Evolutionary conservation across 2,113 vertebrate species (phyloP), one percentile per base, ranked within the genome.

Genomic region (Corydoras maculifer): DNA sequence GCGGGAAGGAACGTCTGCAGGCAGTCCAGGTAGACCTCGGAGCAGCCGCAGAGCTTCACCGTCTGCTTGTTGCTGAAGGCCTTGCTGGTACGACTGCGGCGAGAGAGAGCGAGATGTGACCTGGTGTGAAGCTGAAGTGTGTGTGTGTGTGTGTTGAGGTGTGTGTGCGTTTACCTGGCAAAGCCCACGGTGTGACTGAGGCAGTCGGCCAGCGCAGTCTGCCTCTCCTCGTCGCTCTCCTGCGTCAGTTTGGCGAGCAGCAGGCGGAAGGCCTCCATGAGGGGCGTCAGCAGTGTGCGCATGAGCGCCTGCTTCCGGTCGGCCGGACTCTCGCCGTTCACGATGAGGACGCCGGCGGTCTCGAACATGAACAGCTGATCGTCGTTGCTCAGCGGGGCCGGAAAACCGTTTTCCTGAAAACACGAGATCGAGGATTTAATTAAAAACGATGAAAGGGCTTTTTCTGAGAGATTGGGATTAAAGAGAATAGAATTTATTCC

Each of bases 21-120:
- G 68, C 96, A 99, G 89, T 98, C 94, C 58, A 94, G 81, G 85
- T 99, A 99, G 15, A 97, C 96, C 84, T 97, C 94, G 0, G 93
- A 94, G 84, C 96, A 99, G 84, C 97, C 94, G 73, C 95, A 98
- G 0, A 96, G 92, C 81, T 95, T 97, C 83, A 98, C 95, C 14
- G 97, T 99, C 87, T 98, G 96, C 84, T 98, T 98, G 88, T 98
- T 99, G 88, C 95, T 98, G 89, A 99, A 98, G 48, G 95, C 97
- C 81, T 99, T 99, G 84, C 96, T 99, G 83, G 97, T 99, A 78
- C 97, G 97, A 70, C 97, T 98, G 83, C 4, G 35, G 35, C 7
- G 35, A 43, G 35, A 43, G 35, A 43, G 2, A 6, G n/a, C 0
- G 18, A 14, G 9, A 62, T 18, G 14, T 15, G 14, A 48, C 10